Base-by-base conservation (phyloP, 2,113 vertebrate genomes). In the Alces alces region DNA sequence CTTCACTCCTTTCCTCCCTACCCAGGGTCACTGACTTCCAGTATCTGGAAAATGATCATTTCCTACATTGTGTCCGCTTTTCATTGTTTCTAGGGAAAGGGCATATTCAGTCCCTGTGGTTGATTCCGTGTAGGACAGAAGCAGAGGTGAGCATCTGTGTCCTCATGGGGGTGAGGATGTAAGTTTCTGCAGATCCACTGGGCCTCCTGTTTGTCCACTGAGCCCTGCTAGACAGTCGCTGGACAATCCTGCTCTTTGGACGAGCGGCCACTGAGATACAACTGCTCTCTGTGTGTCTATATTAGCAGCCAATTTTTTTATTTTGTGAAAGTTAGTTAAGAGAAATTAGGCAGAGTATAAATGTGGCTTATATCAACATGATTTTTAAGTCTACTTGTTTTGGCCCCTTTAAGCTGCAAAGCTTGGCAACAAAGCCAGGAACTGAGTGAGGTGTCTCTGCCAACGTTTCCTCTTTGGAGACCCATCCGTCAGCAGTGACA, bases 161-260 rank as follows among this genome's bases (percentile, higher is more conserved):
- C 58, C 21, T 45, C 27, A 1, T 6, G 27, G 30, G 55, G 52
- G 3, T 30, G 30, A 30, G 54, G 23, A 16, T 6, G 4, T 5
- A 2, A 30, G 15, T 19, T 13, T 55, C 7, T 6, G 43, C 2
- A 3, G 11, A 5, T 8, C 27, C 36, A 14, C 12, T 2, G 43
- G 61, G 6, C 0, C 2, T 1, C 9, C 33, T 33, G 3, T 30
- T 17, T 76, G 15, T 30, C 15, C 6, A 0, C 15, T 9, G 27
- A 30, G 27, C 0, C 3, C 47, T 27, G 33, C 15, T 27, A 43
- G 28, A 2, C 4, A 23, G 6, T 11, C 7, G 7, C 6, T 28
- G 33, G 17, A 4, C 25, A 9, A 8, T 28, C 61, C 78, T 83
- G 39, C 30, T n/a, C 16, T 84, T 57, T 50, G 19, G 50, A n/a